Conservation (phyloP, 2,113 vertebrate genomes). For the Falcunculus frontatus region DNA sequence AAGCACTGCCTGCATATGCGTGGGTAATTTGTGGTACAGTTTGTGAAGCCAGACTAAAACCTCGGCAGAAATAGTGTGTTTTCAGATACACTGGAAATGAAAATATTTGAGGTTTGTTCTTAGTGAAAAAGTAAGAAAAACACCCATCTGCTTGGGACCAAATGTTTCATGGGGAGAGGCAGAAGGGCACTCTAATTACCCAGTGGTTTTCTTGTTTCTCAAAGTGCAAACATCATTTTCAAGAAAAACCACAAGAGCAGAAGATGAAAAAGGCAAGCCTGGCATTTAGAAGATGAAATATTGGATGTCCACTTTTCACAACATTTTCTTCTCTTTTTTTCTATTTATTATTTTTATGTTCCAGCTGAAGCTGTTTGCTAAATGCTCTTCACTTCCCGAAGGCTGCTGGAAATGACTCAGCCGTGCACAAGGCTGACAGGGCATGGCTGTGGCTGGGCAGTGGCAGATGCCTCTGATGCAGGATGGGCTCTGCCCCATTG, state of each 20-base stretch:
- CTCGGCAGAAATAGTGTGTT: neutral
- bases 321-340: neutral
- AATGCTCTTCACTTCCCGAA: neutral
- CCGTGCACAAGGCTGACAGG: rapidly evolving
- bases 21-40: neutral
- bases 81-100: neutral
- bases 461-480: neutral
- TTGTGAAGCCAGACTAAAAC: neutral
- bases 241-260: neutral
- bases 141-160: neutral
- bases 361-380: neutral
- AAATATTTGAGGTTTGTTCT: neutral
- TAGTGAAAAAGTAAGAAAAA: neutral
- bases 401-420: neutral
- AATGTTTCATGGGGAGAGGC: neutral
- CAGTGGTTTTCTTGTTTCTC: neutral
- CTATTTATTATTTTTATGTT: neutral
- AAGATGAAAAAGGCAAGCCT: neutral
- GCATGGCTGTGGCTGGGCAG: neutral
- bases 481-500: rapidly evolving
- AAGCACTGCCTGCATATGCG: neutral
- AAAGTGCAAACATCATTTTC: neutral
- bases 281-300: neutral
- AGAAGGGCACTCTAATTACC: neutral
- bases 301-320: rapidly evolving